Evolutionary conservation across 2,888 invertebrate species (phyloP), one percentile per base, ranked within the genome.

Genomic region (Caradrina kadenii): DNA sequence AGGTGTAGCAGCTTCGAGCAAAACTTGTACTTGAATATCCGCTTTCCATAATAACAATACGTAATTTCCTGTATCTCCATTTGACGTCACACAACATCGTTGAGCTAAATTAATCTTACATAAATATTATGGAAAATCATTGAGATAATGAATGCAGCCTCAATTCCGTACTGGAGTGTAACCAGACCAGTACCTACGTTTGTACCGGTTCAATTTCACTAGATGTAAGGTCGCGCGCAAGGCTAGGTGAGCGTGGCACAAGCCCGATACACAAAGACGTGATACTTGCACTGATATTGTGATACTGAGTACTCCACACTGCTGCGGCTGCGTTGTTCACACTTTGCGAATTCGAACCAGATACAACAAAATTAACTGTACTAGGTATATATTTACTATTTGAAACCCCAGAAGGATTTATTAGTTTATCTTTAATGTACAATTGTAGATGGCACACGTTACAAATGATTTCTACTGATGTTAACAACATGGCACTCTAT

Each of bases 161-260:
- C 84, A 86, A 89, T 86, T 87, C 86, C 83, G 87, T 81, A 80
- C 79, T 82, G 73, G 81, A 88, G 83, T 85, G 86, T 83, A 85
- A 82, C 79, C 71, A 86, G 85, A 86, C 87, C 86, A 87, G 86
- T 88, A 84, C n/a, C 62, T 79, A 54, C 85, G 82, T 68, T 69
- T 60, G 63, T 90, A 93, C 93, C 90, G 92, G 93, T 93, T 93
- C 91, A 94, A 94, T 95, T 94, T 94, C 94, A 94, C 94, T 93
- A 91, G 91, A 90, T 82, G 87, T 93, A 94, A 95, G 95, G 95
- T 95, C 95, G 91, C 74, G 87, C 86, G 84, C 94, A 95, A 95
- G 95, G 95, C 94, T 94, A 92, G 88, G 90, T 91, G 93, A 92
- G 89, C 91, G 93, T 88, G 82, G 63, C 65, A 62, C 70, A 75